phyloP scores from a whole-genome alignment of 2,888 invertebrate species.

The Melanophora roralis region DNA sequence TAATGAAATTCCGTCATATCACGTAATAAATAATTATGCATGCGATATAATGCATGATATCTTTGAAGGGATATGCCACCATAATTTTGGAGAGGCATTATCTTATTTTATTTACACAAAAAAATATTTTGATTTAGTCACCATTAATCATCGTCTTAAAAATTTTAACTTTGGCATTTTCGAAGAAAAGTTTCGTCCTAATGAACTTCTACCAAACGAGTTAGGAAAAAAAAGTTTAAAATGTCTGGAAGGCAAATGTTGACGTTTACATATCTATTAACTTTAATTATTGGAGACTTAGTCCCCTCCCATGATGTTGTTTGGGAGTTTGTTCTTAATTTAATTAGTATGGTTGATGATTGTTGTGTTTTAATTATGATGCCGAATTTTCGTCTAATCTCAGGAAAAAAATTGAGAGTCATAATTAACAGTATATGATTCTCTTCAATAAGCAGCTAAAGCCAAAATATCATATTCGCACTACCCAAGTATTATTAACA shows the following conservation, averaged over 20 bases:
- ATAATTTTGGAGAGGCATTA: not conserved
- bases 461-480: conserved; percentile 14
- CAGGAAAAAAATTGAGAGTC: not conserved
- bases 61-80: not conserved
- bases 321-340: conserved; percentile 6
- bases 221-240: not conserved
- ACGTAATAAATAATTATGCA: conserved; percentile 7
- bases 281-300: not conserved
- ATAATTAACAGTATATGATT: not conserved
- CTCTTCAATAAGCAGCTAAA: conserved; percentile 17
- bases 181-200: not conserved
- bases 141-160: not conserved
- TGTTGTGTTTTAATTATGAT: not conserved
- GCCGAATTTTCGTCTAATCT: not conserved
- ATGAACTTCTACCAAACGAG: not conserved
- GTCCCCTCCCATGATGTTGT: not conserved
- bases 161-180: not conserved
- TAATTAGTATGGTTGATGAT: conserved; percentile 13
- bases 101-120: not conserved
- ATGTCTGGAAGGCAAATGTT: conserved; percentile 6
- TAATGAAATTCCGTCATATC: not conserved
- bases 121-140: not conserved
- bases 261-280: conserved; percentile 1
- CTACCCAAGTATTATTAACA: conserved; percentile 24
- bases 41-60: conserved; percentile 9